Conservation (phyloP, 2,888 invertebrate species). For the Hirtodrosophila histrioides region DNA sequence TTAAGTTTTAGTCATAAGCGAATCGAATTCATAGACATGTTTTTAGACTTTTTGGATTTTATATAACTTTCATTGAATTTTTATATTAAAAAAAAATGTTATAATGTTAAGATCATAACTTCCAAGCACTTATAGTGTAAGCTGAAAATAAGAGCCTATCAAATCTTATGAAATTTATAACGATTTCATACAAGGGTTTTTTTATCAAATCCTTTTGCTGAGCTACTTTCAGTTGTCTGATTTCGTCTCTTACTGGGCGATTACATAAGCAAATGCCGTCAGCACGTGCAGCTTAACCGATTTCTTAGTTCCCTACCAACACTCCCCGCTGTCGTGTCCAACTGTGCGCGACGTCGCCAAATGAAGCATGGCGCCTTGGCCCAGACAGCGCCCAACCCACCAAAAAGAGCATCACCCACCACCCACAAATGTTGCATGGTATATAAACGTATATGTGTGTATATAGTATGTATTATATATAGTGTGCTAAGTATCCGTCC, state of each 20-base stretch:
- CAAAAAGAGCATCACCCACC: conserved; percentile 1
- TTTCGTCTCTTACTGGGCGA: conserved; percentile 36
- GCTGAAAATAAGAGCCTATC: no score
- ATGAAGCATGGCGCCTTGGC: conserved; percentile 65
- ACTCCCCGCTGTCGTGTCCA: conserved; percentile 10
- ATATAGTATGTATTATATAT: conserved; percentile 15
- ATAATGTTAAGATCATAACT: no score
- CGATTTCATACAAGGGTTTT: no score
- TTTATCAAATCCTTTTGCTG: no score
- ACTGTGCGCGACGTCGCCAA: conserved; percentile 47
- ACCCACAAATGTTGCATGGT: conserved; percentile 1
- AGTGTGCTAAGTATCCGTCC: conserved; percentile 26
- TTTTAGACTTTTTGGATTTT: no score
- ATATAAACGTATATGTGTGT: conserved; percentile 15
- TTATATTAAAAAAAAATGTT: no score
- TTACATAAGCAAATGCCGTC: conserved; percentile 58
- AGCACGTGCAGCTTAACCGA: conserved; percentile 52
- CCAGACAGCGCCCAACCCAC: conserved; percentile 23
- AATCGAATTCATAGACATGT: no score
- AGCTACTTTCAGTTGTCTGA: conserved; percentile 14
- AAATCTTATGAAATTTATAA: no score
- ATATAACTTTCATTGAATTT: no score
- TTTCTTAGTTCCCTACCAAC: conserved; percentile 8
- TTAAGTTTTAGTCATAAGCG: no score
- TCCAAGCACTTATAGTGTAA: no score